phyloP scores from a whole-genome alignment of 2,113 vertebrate species.

The Sebastes fasciatus region DNA sequence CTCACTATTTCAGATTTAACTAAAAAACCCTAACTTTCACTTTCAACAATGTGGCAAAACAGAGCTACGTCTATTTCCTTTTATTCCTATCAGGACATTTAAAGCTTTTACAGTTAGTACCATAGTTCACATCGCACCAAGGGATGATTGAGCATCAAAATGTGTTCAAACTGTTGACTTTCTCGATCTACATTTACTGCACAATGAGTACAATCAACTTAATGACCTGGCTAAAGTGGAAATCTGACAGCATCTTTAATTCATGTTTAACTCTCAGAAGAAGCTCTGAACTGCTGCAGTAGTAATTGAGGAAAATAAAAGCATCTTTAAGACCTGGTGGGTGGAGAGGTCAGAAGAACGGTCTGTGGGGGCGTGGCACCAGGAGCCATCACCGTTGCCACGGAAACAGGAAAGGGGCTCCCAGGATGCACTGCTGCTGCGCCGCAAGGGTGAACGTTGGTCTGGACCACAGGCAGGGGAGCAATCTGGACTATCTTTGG shows the following conservation, averaged over 20 bases:
- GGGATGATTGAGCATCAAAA: neutral
- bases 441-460: slow-evolving; percentile 70
- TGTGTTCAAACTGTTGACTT: slow-evolving; percentile 2
- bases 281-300: neutral
- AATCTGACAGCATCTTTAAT: slow-evolving; percentile 1
- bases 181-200: slow-evolving; percentile 1
- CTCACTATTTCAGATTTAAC: no score
- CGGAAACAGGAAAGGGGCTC: slow-evolving; percentile 86
- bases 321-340: slow-evolving; percentile 85
- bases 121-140: slow-evolving; percentile 2
- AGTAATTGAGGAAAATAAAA: neutral
- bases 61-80: neutral
- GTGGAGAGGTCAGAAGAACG: slow-evolving; percentile 89
- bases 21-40: neutral
- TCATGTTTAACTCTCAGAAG: neutral
- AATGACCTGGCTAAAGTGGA: slow-evolving; percentile 9
- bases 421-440: slow-evolving; percentile 80
- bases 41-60: neutral
- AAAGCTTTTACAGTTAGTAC: neutral
- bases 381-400: slow-evolving; percentile 85
- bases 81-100: neutral
- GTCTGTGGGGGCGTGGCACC: slow-evolving; percentile 87
- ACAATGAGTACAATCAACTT: neutral
- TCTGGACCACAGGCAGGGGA: slow-evolving; percentile 89
- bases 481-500: slow-evolving; percentile 91